Conservation (phyloP, 2,888 invertebrate species). For the Melanotus villosus region DNA sequence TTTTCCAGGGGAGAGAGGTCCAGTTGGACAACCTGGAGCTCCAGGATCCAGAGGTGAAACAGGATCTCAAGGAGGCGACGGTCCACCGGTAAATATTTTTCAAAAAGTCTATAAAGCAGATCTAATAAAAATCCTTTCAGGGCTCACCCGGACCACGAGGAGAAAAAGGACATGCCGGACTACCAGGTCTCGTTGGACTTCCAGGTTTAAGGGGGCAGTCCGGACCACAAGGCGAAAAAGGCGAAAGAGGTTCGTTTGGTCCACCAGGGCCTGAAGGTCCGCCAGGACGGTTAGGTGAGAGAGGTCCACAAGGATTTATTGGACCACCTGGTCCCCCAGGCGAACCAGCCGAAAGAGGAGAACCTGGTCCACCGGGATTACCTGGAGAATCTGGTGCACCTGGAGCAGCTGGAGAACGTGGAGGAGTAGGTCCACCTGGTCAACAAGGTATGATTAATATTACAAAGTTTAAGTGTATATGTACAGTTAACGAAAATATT, state of each 20-base stretch:
- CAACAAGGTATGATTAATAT: slow-evolving; percentile 71
- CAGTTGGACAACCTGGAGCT: slow-evolving; percentile 77
- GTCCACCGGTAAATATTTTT: slow-evolving; percentile 73
- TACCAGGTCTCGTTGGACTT: slow-evolving; percentile 79
- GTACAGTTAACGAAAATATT: too few species aligned
- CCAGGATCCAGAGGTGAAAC: slow-evolving; percentile 77
- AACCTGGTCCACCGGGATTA: slow-evolving; percentile 80
- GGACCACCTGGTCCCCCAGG: slow-evolving; percentile 85
- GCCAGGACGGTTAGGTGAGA: slow-evolving; percentile 77
- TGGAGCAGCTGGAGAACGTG: slow-evolving; percentile 83
- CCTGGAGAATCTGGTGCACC: slow-evolving; percentile 82
- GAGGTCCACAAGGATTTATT: slow-evolving; percentile 82
- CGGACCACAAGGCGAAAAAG: slow-evolving; percentile 81
- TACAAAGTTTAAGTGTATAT: too few species aligned
- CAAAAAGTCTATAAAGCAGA: not conserved
- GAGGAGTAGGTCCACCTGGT: slow-evolving; percentile 80
- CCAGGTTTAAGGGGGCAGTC: slow-evolving; percentile 79
- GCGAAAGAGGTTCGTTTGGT: slow-evolving; percentile 81
- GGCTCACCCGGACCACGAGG: slow-evolving; percentile 78
- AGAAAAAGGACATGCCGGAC: slow-evolving; percentile 80
- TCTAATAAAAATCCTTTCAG: slow-evolving; percentile 63
- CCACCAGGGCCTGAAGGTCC: slow-evolving; percentile 84
- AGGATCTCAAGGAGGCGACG: slow-evolving; percentile 79
- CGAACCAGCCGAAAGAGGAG: slow-evolving; percentile 86
- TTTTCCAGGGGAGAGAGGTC: slow-evolving; percentile 83